phyloP scores from a whole-genome alignment of 2,113 vertebrate species.

The Hyperoodon ampullatus region DNA sequence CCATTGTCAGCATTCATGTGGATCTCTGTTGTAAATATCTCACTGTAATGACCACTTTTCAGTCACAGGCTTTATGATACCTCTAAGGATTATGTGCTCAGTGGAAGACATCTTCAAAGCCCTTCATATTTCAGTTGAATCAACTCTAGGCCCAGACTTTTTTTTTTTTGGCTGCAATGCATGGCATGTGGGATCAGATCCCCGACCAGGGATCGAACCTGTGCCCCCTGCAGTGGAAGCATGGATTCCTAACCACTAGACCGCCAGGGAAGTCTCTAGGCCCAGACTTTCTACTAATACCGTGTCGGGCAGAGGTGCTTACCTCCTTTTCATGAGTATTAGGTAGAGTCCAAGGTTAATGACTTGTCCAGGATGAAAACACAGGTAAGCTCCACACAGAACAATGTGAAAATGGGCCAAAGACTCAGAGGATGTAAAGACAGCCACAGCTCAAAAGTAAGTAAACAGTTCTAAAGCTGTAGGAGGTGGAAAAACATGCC shows the following conservation, averaged over 20 bases:
- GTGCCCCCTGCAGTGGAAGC: background rate
- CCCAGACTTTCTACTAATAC: background rate
- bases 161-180: background rate
- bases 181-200: background rate
- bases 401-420: background rate
- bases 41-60: background rate
- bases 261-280: background rate
- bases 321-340: background rate
- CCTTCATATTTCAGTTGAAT: background rate
- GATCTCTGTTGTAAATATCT: background rate
- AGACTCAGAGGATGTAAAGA: background rate
- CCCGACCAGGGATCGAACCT: background rate
- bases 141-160: background rate
- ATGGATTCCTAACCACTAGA: background rate
- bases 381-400: background rate
- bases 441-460: background rate
- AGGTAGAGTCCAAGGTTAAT: background rate
- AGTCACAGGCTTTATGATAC: background rate
- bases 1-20: background rate
- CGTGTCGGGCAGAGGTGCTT: background rate
- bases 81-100: background rate
- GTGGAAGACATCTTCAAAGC: background rate
- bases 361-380: conserved; percentile 12
- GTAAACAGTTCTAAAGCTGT: background rate
- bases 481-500: background rate